These are phyloP conservation scores for Leptonema lineaticorne DNA, from an alignment of 1,140 invertebrate genomes.

Conservation along the genomic window DNA sequence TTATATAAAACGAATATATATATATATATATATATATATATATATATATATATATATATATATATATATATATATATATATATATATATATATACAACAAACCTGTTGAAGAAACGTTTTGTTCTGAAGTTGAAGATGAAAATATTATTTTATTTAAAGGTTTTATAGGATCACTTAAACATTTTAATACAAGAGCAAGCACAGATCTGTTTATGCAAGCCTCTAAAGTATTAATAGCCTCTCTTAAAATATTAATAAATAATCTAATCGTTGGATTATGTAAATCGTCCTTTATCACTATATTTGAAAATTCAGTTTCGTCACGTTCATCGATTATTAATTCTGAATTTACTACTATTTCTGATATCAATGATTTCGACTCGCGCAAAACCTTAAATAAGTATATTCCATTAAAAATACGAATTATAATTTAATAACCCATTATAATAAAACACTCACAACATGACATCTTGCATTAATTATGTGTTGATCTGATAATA, in stretches of 20 bases:
- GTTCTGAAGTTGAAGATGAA: not conserved
- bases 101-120: not conserved
- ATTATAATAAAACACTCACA: slow-evolving; percentile 27
- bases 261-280: slow-evolving; percentile 35
- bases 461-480: slow-evolving; percentile 39
- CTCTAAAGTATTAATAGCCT: slow-evolving; percentile 34
- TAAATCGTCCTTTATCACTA: slow-evolving; percentile 32
- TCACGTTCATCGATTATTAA: slow-evolving; percentile 25
- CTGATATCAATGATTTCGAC: slow-evolving; percentile 31
- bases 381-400: slow-evolving; percentile 36
- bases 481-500: slow-evolving; percentile 32
- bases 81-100: too few relatives aligned
- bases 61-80: too few relatives aligned
- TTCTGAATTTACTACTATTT: slow-evolving; percentile 26
- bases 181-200: slow-evolving; percentile 30
- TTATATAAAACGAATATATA: too few relatives aligned
- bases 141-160: slow-evolving; percentile 12
- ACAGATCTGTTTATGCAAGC: slow-evolving; percentile 36
- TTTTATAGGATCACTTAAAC: slow-evolving; percentile 29
- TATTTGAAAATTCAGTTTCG: not conserved
- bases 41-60: too few relatives aligned
- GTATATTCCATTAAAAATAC: not conserved
- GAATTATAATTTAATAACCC: not conserved
- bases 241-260: slow-evolving; percentile 34
- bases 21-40: too few relatives aligned